Percentiles rank a stretch among this genome's conserved stretches.
Evolutionary conservation across 1,140 invertebrate genomes (phyloP).

Genomic region (Octopus sinensis): DNA sequence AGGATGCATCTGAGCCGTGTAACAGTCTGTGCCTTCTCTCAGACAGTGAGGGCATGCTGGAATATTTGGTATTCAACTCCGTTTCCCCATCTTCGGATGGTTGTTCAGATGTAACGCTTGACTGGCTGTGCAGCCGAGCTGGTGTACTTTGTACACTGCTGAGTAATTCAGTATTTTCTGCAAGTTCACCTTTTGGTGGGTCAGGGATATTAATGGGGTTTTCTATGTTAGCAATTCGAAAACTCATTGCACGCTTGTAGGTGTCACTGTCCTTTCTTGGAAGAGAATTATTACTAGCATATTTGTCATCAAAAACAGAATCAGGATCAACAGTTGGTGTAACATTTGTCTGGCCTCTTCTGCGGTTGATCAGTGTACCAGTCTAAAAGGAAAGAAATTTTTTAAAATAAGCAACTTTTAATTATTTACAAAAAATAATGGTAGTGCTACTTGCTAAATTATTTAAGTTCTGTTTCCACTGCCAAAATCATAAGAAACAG

Average conservation of each 20-base stretch:
- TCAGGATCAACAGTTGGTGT: not conserved
- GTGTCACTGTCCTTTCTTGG: not conserved
- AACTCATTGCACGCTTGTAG: not conserved
- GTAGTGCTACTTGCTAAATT: no score
- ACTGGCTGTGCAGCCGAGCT: not conserved
- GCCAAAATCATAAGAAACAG: no score
- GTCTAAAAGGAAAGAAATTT: not conserved
- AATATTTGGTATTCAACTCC: not conserved
- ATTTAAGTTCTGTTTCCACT: no score
- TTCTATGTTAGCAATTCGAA: not conserved
- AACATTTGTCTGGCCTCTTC: not conserved
- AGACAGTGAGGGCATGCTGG: conserved; percentile 9
- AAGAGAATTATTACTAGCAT: not conserved
- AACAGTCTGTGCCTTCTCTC: not conserved
- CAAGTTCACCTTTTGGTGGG: not conserved
- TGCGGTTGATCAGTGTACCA: conserved; percentile 2
- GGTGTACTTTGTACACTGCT: not conserved
- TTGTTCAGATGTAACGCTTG: not conserved
- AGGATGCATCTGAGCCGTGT: no score
- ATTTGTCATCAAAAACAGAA: not conserved
- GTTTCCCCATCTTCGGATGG: not conserved
- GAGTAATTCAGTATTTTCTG: not conserved
- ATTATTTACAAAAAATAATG: no score
- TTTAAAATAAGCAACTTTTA: no score
- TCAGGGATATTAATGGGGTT: not conserved